phyloP scores from a whole-genome alignment of 2,888 invertebrate genomes.

The Lissonota sp. region DNA sequence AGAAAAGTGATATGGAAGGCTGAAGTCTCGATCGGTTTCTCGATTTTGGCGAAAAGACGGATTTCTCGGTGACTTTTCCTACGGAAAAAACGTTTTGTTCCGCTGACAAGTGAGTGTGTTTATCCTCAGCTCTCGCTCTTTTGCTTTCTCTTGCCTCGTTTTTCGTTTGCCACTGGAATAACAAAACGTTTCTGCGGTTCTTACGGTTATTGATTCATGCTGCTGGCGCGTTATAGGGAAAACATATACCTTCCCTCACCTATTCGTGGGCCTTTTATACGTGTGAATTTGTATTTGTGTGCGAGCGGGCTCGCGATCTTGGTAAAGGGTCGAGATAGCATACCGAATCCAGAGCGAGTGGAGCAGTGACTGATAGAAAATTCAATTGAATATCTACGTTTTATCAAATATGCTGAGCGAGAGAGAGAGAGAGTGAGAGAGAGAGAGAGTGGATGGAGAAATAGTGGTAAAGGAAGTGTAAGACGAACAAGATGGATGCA shows the following conservation, averaged over 20 bases:
- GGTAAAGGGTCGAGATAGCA: constrained; percentile 23
- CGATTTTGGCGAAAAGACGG: not conserved
- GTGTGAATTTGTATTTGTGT: constrained; percentile 1
- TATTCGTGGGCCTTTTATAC: not conserved
- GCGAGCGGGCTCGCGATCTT: constrained; percentile 23
- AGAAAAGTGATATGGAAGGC: constrained; percentile 17
- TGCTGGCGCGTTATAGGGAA: constrained; percentile 36
- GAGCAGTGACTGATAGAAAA: constrained; percentile 52
- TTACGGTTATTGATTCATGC: constrained; percentile 58
- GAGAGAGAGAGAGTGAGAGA: constrained; percentile 18
- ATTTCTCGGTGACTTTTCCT: not conserved
- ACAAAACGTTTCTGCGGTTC: constrained; percentile 54
- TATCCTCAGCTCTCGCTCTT: not conserved
- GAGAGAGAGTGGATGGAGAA: not conserved
- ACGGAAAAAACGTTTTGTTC: not conserved
- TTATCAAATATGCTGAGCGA: constrained; percentile 49
- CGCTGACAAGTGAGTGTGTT: no score
- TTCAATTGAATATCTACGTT: constrained; percentile 57
- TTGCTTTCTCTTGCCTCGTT: not conserved
- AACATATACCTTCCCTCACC: constrained; percentile 26
- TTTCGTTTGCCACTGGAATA: constrained; percentile 41
- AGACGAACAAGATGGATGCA: constrained; percentile 34
- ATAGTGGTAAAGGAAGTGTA: constrained; percentile 17
- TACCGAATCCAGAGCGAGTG: constrained; percentile 24
- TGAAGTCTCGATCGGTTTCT: constrained; percentile 14